Evolutionary conservation across 2,113 vertebrate genomes (phyloP).

Genomic region (Cryptomyrus ogoouensis): DNA sequence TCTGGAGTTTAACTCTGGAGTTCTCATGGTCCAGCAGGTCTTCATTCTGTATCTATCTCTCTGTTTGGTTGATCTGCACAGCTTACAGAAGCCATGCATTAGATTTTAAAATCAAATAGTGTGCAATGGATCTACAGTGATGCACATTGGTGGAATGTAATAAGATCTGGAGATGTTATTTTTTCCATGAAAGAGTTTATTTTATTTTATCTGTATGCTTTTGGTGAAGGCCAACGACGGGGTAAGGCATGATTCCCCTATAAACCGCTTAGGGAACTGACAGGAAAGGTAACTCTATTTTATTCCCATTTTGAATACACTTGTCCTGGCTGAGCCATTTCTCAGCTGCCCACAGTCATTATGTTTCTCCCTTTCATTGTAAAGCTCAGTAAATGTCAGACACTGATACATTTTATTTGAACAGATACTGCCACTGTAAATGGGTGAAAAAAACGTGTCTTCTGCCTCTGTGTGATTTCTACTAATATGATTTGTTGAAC

Average conservation of each 20-base stretch:
- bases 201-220: neutral
- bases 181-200: conserved; percentile 14
- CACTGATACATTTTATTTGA: conserved; percentile 90
- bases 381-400: conserved; percentile 86
- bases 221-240: conserved; percentile 43
- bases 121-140: neutral
- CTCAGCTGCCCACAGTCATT: conserved; percentile 74
- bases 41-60: neutral
- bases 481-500: conserved; percentile 63
- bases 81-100: neutral
- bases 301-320: conserved; percentile 65
- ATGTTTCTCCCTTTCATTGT: conserved; percentile 71
- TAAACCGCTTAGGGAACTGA: conserved; percentile 61
- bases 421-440: conserved; percentile 74
- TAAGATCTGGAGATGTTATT: neutral
- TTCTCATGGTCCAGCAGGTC: neutral
- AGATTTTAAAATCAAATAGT: neutral
- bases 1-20: neutral
- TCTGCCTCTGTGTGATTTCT: conserved; percentile 63
- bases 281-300: conserved; percentile 72
- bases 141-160: neutral
- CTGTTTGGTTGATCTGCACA: neutral
- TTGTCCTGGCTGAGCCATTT: conserved; percentile 66
- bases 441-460: conserved; percentile 66
- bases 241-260: conserved; percentile 65